phyloP scores from a whole-genome alignment of 2,113 vertebrate genomes.

The Numenius arquata region DNA sequence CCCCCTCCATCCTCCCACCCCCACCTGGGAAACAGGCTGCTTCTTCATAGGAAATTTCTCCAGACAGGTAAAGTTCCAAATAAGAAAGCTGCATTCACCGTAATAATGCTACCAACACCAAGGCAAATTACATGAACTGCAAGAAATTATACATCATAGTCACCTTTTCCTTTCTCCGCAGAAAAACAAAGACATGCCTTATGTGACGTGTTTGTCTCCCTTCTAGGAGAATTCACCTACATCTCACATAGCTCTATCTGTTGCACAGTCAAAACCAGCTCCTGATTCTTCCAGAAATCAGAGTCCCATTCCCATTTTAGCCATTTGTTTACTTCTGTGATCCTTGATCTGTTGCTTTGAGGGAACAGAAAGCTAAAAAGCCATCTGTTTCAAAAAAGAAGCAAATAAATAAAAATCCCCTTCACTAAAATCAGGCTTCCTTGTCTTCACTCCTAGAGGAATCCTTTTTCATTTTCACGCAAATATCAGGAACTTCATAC shows the following conservation, averaged over 20 bases:
- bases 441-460: neutral
- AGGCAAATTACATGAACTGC: neutral
- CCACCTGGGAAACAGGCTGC: neutral
- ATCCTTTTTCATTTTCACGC: neutral
- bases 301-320: neutral
- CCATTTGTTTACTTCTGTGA: neutral
- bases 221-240: neutral
- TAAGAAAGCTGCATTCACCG: neutral
- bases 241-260: neutral
- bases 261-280: neutral
- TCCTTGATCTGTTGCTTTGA: neutral
- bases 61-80: neutral
- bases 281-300: neutral
- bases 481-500: neutral
- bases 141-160: neutral
- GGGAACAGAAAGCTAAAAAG: neutral
- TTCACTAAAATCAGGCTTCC: neutral
- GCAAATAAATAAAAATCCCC: neutral
- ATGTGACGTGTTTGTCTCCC: neutral
- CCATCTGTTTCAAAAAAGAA: neutral
- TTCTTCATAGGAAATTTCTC: neutral
- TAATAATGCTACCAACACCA: neutral
- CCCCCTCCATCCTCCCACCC: neutral
- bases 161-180: neutral
- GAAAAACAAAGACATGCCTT: neutral